Evolutionary conservation across 92 coral and sea anemone species (phyloP).

Genomic region (Nematostella vectensis): DNA sequence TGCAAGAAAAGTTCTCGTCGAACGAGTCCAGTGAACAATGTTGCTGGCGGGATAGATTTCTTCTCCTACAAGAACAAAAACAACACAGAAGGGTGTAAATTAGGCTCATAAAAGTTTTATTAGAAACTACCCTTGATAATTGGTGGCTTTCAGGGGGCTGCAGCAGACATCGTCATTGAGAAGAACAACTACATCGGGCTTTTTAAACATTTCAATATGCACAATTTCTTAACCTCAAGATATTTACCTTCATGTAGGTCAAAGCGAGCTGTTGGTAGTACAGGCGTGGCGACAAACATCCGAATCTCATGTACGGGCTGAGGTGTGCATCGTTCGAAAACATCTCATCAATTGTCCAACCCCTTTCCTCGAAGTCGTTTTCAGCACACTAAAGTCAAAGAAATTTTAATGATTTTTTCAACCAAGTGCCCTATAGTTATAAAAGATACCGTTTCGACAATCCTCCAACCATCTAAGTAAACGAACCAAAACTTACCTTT

Average conservation of each 20-base stretch:
- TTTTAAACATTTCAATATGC: too few species aligned
- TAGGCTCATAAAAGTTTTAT: too few species aligned
- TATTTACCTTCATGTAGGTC: conserved; percentile 46
- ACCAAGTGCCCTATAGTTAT: too few species aligned
- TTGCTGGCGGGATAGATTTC: conserved; percentile 37
- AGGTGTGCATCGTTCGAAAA: conserved; percentile 41
- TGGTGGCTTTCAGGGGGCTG: not conserved
- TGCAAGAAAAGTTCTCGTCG: conserved; percentile 59
- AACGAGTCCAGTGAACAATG: conserved; percentile 35
- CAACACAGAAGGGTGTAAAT: not conserved
- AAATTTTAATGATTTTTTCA: not conserved
- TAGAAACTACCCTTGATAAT: not conserved
- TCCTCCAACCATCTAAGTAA: conserved; percentile 1
- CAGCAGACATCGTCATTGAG: too few species aligned
- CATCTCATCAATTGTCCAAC: conserved; percentile 22
- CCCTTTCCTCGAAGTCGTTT: conserved; percentile 22
- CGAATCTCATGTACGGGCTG: conserved; percentile 74
- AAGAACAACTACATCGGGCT: too few species aligned
- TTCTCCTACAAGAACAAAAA: conserved; percentile 18
- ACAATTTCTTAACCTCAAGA: too few species aligned
- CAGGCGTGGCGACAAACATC: conserved; percentile 67
- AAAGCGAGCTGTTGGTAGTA: conserved; percentile 35
- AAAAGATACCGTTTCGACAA: not conserved
- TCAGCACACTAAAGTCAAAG: conserved; percentile 17
- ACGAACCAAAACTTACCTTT: conserved; percentile 13